A percentile compares a stretch with the other conserved stretches of the same genome.
phyloP scores from a whole-genome alignment of 2,888 invertebrate species.

The Eupelmus urozonus region DNA sequence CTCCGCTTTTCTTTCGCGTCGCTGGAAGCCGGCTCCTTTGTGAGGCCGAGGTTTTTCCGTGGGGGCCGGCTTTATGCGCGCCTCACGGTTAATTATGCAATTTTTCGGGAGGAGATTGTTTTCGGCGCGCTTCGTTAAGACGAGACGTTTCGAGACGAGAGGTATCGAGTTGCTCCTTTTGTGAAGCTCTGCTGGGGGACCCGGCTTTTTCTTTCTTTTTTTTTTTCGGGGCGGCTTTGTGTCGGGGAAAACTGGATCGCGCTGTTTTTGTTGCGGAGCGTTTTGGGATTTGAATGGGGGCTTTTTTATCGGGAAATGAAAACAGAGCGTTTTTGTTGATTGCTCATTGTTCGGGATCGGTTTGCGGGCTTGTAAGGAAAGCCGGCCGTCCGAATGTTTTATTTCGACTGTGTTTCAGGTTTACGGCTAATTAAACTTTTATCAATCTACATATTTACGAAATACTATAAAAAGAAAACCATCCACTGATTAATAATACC shows the following conservation, averaged over 20 bases:
- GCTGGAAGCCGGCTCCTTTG: too few species aligned
- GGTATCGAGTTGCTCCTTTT: conserved; percentile 49
- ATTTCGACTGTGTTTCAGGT: too few species aligned
- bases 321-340: too few species aligned
- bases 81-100: conserved; percentile 58
- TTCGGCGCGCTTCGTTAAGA: conserved; percentile 43
- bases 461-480: too few species aligned
- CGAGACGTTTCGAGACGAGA: too few species aligned
- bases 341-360: too few species aligned
- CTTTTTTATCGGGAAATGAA: too few species aligned
- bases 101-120: conserved; percentile 41
- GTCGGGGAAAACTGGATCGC: conserved; percentile 14
- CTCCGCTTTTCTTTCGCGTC: conserved; percentile 4
- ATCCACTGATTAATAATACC: too few species aligned
- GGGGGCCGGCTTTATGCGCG: neutral
- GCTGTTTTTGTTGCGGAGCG: conserved; percentile 29
- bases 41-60: neutral
- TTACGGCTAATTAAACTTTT: too few species aligned
- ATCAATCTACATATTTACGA: too few species aligned
- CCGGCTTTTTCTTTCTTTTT: conserved; percentile 5
- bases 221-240: neutral
- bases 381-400: too few species aligned
- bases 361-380: too few species aligned
- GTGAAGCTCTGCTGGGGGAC: neutral
- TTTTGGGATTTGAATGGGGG: neutral